Percentiles rank a stretch among this genome's conserved stretches.
Conservation (phyloP, 1,140 invertebrate species). For the Harlomillsia oculata region DNA sequence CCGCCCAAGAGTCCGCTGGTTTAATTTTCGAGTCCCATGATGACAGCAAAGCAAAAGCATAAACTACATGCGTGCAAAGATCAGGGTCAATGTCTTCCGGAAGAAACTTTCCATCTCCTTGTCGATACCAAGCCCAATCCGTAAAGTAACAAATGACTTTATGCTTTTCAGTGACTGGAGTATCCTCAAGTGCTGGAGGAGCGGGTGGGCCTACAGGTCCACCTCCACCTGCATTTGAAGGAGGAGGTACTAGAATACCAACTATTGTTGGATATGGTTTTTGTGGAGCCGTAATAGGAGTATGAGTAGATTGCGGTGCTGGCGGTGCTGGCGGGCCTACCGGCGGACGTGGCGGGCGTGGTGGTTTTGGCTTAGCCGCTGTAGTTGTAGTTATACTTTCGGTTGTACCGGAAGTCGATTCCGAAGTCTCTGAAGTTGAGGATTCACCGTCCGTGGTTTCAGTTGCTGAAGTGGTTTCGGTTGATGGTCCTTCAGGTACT, state of each 20-base stretch:
- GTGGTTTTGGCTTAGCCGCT: neutral
- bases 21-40: conserved; percentile 63
- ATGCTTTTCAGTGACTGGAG: conserved; percentile 26
- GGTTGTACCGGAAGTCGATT: neutral
- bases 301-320: too few relatives aligned
- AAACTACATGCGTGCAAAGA: conserved; percentile 82
- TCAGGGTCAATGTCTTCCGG: conserved; percentile 75
- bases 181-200: neutral
- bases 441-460: too few relatives aligned
- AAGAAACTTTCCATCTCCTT: conserved; percentile 65
- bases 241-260: too few relatives aligned
- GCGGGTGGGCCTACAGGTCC: too few relatives aligned
- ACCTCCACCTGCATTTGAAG: too few relatives aligned
- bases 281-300: too few relatives aligned
- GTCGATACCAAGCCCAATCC: conserved; percentile 85
- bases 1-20: conserved; percentile 78
- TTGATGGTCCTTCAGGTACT: too few relatives aligned
- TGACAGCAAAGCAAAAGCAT: conserved; percentile 80
- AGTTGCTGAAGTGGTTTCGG: too few relatives aligned
- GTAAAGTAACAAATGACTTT: conserved; percentile 80
- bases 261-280: too few relatives aligned
- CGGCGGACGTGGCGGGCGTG: neutral
- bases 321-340: neutral
- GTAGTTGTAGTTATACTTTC: neutral
- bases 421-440: neutral